Evolutionary conservation across 1,140 invertebrate species (phyloP), one percentile per base, ranked within the genome.

Genomic region (Megathymus violae): DNA sequence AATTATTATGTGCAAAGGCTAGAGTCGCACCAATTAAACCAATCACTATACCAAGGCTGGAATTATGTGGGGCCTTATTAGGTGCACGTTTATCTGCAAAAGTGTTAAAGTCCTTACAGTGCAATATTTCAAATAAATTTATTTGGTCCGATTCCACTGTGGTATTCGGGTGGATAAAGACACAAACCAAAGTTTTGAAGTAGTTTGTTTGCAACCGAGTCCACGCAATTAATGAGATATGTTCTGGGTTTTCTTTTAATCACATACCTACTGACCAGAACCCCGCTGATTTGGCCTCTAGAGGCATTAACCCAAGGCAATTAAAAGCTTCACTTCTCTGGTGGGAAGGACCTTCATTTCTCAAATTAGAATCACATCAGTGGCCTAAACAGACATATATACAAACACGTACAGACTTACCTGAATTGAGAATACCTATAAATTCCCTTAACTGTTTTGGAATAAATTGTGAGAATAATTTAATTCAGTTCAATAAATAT

Each of bases 201-300:
- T 10, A 31, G 1, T 74, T 69, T 36, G 65, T 74, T 4, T 44
- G 59, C n/a, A 74, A 70, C 31, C 16, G 71, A 19, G 14, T 70
- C 1, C 40, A 51, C 15, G 43, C 64, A 59, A 73, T 73, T 40
- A 54, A 62, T 13, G 60, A 66, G 13, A 3, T 69, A 0, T 67
- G 67, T 1, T 6, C 13, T 22, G 34, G 19, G 1, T 16, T 14
- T 22, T 0, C 5, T 3, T 69, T 54, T 25, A n/a, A 14, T 4
- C 60, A 72, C 43, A 43, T 62, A 15, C 60, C 63, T 36, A 63
- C 62, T 3, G 34, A 68, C 1, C 5, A 17, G 5, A 72, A 72
- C 13, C 70, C 70, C 7, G 66, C 70, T 9, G 70, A 72, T 44
- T 19, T 70, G n/a, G 64, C 40, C 0, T 70, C 68, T 4, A 59